Conservation (phyloP, 1,140 invertebrate species). For the Lordiphosa clarofinis region DNA sequence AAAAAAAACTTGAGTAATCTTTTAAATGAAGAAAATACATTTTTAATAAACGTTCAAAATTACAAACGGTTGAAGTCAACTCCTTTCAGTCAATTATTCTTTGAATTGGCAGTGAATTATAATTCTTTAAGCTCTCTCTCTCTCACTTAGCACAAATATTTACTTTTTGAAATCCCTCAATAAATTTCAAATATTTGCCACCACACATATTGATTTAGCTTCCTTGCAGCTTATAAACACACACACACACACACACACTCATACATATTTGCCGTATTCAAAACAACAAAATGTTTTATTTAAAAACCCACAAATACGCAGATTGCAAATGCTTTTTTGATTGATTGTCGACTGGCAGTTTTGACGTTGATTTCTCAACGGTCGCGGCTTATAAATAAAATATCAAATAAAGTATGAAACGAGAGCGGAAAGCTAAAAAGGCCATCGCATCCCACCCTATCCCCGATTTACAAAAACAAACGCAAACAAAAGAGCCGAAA, state of each 20-base stretch:
- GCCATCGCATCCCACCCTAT: slow-evolving; percentile 7
- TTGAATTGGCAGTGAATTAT: too few species aligned
- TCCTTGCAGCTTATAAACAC: slow-evolving; percentile 1
- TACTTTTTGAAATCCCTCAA: too few species aligned
- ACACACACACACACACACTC: too few species aligned
- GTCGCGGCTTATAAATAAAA: slow-evolving; percentile 64
- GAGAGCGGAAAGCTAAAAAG: slow-evolving; percentile 17
- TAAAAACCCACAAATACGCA: slow-evolving; percentile 36
- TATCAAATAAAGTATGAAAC: slow-evolving; percentile 34
- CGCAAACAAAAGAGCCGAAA: slow-evolving; percentile 17
- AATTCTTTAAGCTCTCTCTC: too few species aligned
- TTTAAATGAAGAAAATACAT: too few species aligned
- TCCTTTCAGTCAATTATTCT: too few species aligned
- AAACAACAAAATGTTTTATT: slow-evolving; percentile 21
- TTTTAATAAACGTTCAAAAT: too few species aligned
- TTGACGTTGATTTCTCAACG: slow-evolving; percentile 54
- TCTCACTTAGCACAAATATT: too few species aligned
- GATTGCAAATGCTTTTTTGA: slow-evolving; percentile 49
- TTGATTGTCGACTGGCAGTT: slow-evolving; percentile 71
- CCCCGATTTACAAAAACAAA: slow-evolving; percentile 28
- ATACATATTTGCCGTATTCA: slow-evolving; percentile 10
- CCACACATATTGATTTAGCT: too few species aligned
- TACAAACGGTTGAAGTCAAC: too few species aligned
- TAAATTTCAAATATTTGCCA: too few species aligned
- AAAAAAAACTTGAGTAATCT: too few species aligned